These are phyloP conservation scores for Mormyrus hasselquistii DNA, from an alignment of 2,797 vertebrate genomes.

Conservation along the genomic window DNA sequence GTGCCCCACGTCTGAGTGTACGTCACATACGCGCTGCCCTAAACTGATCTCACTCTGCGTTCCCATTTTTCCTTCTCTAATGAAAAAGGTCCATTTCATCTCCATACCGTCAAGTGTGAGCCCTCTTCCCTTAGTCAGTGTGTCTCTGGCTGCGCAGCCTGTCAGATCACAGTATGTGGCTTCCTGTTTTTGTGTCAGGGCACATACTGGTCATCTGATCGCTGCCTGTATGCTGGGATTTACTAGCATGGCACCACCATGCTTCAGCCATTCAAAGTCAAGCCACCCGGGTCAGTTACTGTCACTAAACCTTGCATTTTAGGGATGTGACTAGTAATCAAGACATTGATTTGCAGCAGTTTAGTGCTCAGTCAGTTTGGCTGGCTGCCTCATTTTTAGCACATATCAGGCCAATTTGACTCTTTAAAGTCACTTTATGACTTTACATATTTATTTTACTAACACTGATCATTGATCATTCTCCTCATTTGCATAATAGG, in stretches of 20 bases:
- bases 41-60: not conserved
- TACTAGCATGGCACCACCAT: not conserved
- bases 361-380: not conserved
- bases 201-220: not conserved
- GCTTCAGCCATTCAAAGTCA: not conserved
- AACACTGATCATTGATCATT: not conserved
- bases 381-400: not conserved
- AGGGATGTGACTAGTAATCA: not conserved
- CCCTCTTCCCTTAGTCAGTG: not conserved
- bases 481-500: not conserved
- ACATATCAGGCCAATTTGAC: not conserved
- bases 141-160: not conserved
- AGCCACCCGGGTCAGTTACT: not conserved
- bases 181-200: not conserved
- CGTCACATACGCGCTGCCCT: conserved; percentile 10
- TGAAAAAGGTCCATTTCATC: not conserved
- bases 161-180: not conserved
- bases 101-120: not conserved
- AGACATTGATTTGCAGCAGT: not conserved
- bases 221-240: not conserved
- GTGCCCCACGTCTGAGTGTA: conserved; percentile 7
- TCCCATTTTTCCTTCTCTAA: not conserved
- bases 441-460: not conserved
- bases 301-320: not conserved
- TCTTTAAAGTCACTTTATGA: not conserved